Base-by-base conservation (phyloP, 2,113 vertebrate genomes). In the Lepisosteus osseus region DNA sequence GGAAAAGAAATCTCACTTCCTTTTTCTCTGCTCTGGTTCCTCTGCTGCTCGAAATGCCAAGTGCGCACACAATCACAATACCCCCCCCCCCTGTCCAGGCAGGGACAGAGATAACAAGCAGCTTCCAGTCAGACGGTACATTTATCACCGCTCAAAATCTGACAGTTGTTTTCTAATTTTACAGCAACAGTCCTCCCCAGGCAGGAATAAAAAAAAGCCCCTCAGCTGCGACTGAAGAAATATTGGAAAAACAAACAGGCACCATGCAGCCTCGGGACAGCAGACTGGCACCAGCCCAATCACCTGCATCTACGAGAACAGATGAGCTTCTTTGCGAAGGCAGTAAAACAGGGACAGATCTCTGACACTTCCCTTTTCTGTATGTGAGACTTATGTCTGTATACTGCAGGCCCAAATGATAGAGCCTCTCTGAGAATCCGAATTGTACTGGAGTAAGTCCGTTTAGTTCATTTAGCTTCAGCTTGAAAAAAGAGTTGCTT, bases 141-240 rank as follows among this genome's bases (percentile, higher is more conserved):
- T 89, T 88, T 70, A 90, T 91, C 90, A 91, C 51, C 0, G 76
- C 77, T n/a, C 80, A 84, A 64, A 73, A 85, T 86, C 84, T 91
- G 91, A 93, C 90, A 90, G 89, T 81, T 72, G 80, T 72, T 83
- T 89, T 88, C 70, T 83, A 86, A 78, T 89, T 91, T 86, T 82
- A 3, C 15, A 63, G 79, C 80, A 74, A 80, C 29, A 76, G 72
- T 85, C 71, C 68, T 83, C 79, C 78, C 72, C 74, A 84, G 88
- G 78, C 74, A 78, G 67, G 81, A 75, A 83, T 72, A 77, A 29
- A 2, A 2, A 80, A 78, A 83, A 80, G 76, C 81, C 83, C 78
- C 66, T 76, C 3, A 3, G 77, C 74, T 84, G 86, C 89, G 85
- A 89, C 78, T 82, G 85, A 87, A 91, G 75, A 90, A 72, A 75